Percentiles rank a stretch among this genome's conserved stretches.
Evolutionary conservation across 2,797 vertebrate species (phyloP).

Genomic region (Oreochromis mossambicus): DNA sequence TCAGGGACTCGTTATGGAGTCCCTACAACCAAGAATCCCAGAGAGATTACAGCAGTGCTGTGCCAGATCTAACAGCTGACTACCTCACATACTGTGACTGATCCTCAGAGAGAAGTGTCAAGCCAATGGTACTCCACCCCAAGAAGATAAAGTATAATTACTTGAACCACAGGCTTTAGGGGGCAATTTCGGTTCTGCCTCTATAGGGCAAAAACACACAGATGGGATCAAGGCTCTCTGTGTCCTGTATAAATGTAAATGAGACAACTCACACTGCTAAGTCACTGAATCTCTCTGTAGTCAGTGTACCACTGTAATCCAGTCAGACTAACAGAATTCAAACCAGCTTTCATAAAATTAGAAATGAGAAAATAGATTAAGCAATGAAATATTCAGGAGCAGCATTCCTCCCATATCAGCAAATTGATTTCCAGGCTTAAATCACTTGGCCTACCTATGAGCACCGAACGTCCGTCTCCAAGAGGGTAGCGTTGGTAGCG

Average conservation of each 20-base stretch:
- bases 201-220: slow-evolving; percentile 7
- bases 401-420: background rate
- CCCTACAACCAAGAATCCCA: slow-evolving; percentile 22
- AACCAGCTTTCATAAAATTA: slow-evolving; percentile 14
- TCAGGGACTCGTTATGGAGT: slow-evolving; percentile 58
- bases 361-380: slow-evolving; percentile 22
- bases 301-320: background rate
- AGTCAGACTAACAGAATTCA: slow-evolving; percentile 13
- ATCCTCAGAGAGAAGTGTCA: slow-evolving; percentile 20
- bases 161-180: slow-evolving; percentile 19
- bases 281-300: background rate
- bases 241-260: background rate
- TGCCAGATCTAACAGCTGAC: slow-evolving; percentile 16
- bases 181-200: slow-evolving; percentile 2
- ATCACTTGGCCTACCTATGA: slow-evolving; percentile 80
- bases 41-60: slow-evolving; percentile 30
- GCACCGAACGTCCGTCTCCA: slow-evolving; percentile 87
- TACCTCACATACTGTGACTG: slow-evolving; percentile 30
- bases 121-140: slow-evolving; percentile 18
- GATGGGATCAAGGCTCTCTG: background rate
- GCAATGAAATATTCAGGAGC: slow-evolving; percentile 34
- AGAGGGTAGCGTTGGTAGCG: slow-evolving; percentile 95
- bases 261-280: slow-evolving; percentile 7
- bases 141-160: slow-evolving; percentile 43
- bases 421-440: slow-evolving; percentile 25